Conservation (phyloP, 2,888 invertebrate genomes). For the Tiliacea citrago region DNA sequence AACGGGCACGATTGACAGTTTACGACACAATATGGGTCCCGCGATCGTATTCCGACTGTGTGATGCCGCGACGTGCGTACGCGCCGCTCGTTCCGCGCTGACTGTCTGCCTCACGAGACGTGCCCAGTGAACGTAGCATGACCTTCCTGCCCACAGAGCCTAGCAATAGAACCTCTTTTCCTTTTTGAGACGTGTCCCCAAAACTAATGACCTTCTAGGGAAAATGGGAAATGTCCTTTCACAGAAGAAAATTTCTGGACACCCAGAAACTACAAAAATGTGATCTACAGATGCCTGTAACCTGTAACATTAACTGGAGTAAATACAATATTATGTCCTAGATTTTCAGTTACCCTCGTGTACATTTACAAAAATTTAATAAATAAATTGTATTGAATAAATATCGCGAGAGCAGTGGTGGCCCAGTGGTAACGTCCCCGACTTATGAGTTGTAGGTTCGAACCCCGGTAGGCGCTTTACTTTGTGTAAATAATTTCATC, state of each 20-base stretch:
- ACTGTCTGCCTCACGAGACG: slow-evolving; percentile 80
- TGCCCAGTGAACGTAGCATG: slow-evolving; percentile 85
- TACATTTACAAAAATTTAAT: neutral
- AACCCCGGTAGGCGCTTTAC: too few relatives aligned
- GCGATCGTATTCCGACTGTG: slow-evolving; percentile 75
- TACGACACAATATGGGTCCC: slow-evolving; percentile 80
- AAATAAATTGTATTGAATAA: neutral
- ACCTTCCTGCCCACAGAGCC: slow-evolving; percentile 88
- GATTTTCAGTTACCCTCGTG: neutral
- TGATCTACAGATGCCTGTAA: neutral
- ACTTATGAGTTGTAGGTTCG: too few relatives aligned
- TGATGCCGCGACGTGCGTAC: slow-evolving; percentile 80
- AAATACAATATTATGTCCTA: too few relatives aligned
- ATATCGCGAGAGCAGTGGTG: too few relatives aligned
- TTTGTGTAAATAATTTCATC: too few relatives aligned
- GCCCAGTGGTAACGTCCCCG: too few relatives aligned
- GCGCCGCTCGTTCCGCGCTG: slow-evolving; percentile 86
- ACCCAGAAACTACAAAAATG: neutral
- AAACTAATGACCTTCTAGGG: slow-evolving; percentile 68
- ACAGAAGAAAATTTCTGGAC: slow-evolving; percentile 19
- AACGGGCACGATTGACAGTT: slow-evolving; percentile 83
- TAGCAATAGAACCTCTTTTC: slow-evolving; percentile 84
- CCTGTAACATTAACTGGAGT: neutral
- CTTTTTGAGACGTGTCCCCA: slow-evolving; percentile 76
- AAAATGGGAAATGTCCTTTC: slow-evolving; percentile 42